These are phyloP conservation scores for Alauda arvensis DNA, from an alignment of 2,797 vertebrate species.

Conservation along the genomic window DNA sequence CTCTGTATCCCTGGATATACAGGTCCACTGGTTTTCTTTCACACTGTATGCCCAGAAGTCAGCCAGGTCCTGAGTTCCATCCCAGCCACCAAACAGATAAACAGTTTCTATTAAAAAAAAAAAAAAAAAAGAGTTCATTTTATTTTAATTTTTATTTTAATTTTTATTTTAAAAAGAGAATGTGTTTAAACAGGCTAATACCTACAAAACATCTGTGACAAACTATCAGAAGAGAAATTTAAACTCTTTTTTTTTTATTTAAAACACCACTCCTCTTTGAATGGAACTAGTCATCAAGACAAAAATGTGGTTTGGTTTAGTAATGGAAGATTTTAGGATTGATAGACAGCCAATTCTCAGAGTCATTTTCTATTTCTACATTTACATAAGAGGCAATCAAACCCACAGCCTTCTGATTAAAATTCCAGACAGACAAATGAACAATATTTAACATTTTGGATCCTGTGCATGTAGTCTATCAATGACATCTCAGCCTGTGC, in stretches of 20 bases:
- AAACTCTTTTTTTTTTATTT: not conserved
- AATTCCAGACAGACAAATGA: not conserved
- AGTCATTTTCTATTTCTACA: not conserved
- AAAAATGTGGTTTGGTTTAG: not conserved
- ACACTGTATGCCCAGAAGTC: constrained; percentile 99
- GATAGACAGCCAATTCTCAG: not conserved
- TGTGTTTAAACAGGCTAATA: not conserved
- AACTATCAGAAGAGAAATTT: not conserved
- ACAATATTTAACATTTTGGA: not conserved
- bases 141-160: not conserved
- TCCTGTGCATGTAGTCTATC: not conserved
- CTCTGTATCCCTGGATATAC: constrained; percentile 96
- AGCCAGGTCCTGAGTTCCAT: constrained; percentile 96
- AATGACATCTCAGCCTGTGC: not conserved
- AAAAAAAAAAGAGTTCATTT: not conserved
- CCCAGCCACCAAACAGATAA: constrained; percentile 98
- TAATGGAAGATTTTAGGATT: not conserved
- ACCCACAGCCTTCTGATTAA: not conserved
- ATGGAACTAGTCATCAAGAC: not conserved
- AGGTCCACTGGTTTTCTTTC: constrained; percentile 96
- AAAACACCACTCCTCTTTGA: not conserved
- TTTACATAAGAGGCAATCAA: not conserved
- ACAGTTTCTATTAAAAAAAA: constrained; percentile 83
- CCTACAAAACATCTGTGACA: not conserved
- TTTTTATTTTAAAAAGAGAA: not conserved